Evolutionary conservation across 2,888 invertebrate genomes (phyloP).

Genomic region (Synergus laeviventris): DNA sequence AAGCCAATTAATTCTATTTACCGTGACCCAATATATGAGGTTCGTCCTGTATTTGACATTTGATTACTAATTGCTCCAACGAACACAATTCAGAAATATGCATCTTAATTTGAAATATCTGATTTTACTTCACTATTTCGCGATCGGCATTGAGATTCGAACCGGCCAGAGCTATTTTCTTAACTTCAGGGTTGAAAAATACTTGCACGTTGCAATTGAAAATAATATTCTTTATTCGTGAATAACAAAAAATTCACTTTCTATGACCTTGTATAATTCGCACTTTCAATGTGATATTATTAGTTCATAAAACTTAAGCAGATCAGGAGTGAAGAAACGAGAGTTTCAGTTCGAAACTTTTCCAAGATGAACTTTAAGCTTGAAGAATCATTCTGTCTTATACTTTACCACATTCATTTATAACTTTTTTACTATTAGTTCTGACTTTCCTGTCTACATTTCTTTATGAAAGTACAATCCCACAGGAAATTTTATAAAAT

Average conservation of each 20-base stretch:
- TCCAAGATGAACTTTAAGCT: conserved; percentile 35
- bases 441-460: neutral
- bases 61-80: neutral
- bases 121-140: too few relatives aligned
- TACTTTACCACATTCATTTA: conserved; percentile 24
- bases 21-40: neutral
- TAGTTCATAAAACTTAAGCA: conserved; percentile 33
- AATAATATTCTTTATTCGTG: too few relatives aligned
- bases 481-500: neutral
- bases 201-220: neutral
- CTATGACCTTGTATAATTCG: conserved; percentile 26
- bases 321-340: conserved; percentile 32
- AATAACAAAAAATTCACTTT: neutral
- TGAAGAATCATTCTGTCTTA: conserved; percentile 22
- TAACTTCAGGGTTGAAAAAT: neutral
- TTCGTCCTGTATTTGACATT: neutral
- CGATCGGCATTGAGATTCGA: too few relatives aligned
- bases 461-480: neutral
- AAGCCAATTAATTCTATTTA: neutral
- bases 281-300: conserved; percentile 16
- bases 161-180: neutral
- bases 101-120: neutral
- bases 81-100: neutral
- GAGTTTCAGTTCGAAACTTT: conserved; percentile 38
- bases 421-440: conserved; percentile 28